Evolutionary conservation across 2,113 vertebrate species (phyloP).

Genomic region (Apaloderma vittatum): DNA sequence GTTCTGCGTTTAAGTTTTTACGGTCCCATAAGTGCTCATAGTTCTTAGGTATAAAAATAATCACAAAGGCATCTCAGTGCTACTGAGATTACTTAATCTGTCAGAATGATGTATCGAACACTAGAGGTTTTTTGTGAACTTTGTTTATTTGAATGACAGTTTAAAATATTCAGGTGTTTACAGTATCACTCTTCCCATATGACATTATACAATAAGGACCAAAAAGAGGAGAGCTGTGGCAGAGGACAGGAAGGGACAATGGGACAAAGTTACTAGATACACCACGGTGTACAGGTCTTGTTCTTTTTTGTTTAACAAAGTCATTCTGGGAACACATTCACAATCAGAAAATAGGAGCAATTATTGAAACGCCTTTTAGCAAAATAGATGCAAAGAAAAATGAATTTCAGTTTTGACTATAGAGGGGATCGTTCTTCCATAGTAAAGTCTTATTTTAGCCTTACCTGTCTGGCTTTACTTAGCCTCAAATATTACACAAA

Average conservation of each 20-base stretch:
- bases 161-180: not conserved
- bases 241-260: not conserved
- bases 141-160: not conserved
- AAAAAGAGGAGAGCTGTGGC: not conserved
- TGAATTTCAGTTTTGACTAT: not conserved
- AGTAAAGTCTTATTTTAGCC: not conserved
- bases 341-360: not conserved
- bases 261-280: not conserved
- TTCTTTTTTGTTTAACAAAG: not conserved
- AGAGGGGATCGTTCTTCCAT: not conserved
- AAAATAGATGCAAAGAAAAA: not conserved
- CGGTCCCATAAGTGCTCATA: not conserved
- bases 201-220: not conserved
- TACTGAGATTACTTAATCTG: not conserved
- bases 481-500: not conserved
- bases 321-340: not conserved
- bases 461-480: not conserved
- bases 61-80: not conserved
- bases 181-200: not conserved
- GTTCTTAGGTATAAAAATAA: conserved; percentile 17
- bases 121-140: not conserved
- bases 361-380: not conserved
- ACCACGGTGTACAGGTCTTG: not conserved
- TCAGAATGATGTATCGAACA: not conserved
- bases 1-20: not conserved